Conservation (phyloP, 1,140 invertebrate species). For the Hylyphantes graminicola region DNA sequence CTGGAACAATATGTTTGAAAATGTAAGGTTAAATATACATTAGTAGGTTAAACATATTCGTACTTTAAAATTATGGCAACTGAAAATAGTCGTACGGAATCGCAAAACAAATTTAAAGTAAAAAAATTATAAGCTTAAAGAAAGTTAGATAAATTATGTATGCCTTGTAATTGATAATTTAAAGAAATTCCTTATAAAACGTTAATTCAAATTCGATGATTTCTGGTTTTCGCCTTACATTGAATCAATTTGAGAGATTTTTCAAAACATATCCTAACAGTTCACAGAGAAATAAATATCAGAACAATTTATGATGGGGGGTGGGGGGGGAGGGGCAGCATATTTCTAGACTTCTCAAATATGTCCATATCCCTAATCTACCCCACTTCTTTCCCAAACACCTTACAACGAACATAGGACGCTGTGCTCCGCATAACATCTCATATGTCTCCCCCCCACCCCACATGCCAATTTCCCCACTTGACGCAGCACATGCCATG, state of each 20-base stretch:
- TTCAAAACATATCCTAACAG: background rate
- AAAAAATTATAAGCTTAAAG: no score
- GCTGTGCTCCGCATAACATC: background rate
- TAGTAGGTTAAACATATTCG: no score
- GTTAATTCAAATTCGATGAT: no score
- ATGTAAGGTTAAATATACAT: no score
- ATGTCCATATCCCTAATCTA: constrained; percentile 1
- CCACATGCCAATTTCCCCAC: constrained; percentile 36
- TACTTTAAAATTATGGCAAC: no score
- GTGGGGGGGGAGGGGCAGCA: constrained; percentile 12
- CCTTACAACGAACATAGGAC: no score
- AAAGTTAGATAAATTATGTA: no score
- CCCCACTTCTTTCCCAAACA: constrained; percentile 15
- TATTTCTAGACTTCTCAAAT: constrained; percentile 6
- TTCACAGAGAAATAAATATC: background rate
- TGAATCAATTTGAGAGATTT: background rate
- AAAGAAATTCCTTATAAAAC: no score
- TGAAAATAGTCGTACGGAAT: no score
- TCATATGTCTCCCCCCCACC: constrained; percentile 7
- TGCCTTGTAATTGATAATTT: no score
- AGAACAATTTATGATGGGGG: background rate
- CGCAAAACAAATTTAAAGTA: no score
- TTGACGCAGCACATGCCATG: background rate
- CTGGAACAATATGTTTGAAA: no score
- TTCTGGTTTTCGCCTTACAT: background rate